phyloP scores from a whole-genome alignment of 2,888 invertebrate species.

The Heterodera filipjevi region DNA sequence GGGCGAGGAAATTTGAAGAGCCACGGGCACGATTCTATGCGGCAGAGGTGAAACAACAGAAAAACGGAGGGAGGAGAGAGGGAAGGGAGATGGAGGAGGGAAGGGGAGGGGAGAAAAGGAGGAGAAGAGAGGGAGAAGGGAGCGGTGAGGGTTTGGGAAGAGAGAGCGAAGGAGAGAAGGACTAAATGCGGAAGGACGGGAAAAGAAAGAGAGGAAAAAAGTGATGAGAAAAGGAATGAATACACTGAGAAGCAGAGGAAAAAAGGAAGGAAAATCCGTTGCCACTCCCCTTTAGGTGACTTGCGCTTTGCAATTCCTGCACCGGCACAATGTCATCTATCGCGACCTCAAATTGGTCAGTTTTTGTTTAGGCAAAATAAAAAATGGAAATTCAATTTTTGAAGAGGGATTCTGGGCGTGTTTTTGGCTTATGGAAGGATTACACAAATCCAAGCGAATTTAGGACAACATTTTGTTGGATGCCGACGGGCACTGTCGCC shows the following conservation, averaged over 20 bases:
- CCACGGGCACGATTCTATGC: slow-evolving; percentile 91
- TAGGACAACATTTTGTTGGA: slow-evolving; percentile 92
- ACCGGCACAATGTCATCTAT: slow-evolving; percentile 94
- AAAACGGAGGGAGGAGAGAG: no score
- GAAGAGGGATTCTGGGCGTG: neutral
- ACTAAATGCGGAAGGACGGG: no score
- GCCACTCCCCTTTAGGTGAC: slow-evolving; percentile 68
- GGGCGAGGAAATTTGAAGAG: slow-evolving; percentile 96
- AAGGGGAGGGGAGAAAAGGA: no score
- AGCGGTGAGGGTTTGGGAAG: no score
- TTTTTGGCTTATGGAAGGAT: neutral
- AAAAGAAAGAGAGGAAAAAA: no score
- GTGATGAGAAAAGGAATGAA: no score
- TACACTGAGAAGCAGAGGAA: no score
- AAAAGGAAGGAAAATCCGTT: no score
- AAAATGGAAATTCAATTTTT: no score
- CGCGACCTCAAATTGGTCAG: slow-evolving; percentile 82
- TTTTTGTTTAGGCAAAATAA: neutral
- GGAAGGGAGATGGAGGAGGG: no score
- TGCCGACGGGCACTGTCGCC: slow-evolving; percentile 69
- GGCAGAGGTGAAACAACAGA: slow-evolving; percentile 77
- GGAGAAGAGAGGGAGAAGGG: no score
- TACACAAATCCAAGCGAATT: neutral
- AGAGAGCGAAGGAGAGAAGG: no score
- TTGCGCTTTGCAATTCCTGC: slow-evolving; percentile 92